Base-by-base conservation (phyloP, 2,888 invertebrate species). In the Alcis repandata region DNA sequence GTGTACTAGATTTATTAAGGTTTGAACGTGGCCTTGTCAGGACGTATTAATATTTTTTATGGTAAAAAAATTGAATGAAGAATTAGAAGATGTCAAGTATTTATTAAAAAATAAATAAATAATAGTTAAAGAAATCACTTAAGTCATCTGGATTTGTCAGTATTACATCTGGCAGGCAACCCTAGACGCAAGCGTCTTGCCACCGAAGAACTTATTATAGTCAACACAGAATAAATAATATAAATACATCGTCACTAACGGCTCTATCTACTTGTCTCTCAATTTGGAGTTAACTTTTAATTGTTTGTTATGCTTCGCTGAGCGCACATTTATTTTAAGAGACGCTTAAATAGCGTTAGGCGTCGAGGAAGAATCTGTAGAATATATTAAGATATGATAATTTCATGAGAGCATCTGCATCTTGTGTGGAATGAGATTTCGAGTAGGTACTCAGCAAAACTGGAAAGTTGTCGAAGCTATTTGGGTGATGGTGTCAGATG, bases 301-400 rank as follows among this genome's bases (percentile, higher is more conserved):
- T 36, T 36, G 13, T 20, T 36, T 52, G 13, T 52, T 13, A 38
- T 52, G 38, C 52, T 52, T 38, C 15, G 20, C 52, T 38, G 52
- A 36, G 52, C 52, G 38, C 36, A 38, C 32, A 10, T 36, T 52
- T 38, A 38, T 52, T 52, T 36, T 20, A 38, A 38, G 8, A 52
- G 13, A 52, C 20, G 7, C 19, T 19, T 15, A 17, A 13, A 10
- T 33, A 32, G 15, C 27, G 2, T 11, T 41, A 11, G 36, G 36
- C 1, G 36, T 9, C 36, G 36, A 36, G 36, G 1, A 36, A 40
- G 4, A n/a, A n/a, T 15, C 15, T n/a, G n/a, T n/a, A n/a, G n/a
- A n/a, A n/a, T n/a, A n/a, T n/a, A n/a, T n/a, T n/a, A n/a, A n/a
- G 27, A 6, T 27, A n/a, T 27, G 27, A 27, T 27, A 27, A 27